Evolutionary conservation across 1,140 invertebrate genomes (phyloP).

Genomic region (Saccostrea echinata): DNA sequence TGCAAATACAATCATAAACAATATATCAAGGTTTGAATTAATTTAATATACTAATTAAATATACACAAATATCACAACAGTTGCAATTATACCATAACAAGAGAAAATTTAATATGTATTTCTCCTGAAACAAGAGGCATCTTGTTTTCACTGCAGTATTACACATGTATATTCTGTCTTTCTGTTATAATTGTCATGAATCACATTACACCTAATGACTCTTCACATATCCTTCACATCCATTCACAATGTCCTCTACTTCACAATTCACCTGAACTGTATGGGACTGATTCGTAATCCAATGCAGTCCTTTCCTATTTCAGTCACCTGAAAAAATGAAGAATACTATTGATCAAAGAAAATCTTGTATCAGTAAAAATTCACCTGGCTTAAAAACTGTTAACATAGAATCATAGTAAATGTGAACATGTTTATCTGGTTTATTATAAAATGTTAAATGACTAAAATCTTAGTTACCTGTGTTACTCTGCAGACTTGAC

Average conservation of each 20-base stretch:
- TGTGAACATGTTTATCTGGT: background rate
- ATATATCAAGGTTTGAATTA: background rate
- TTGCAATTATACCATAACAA: background rate
- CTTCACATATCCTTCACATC: background rate
- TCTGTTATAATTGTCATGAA: no score
- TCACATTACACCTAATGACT: background rate
- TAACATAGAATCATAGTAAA: no score
- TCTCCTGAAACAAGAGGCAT: background rate
- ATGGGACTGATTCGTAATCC: slow-evolving; percentile 90
- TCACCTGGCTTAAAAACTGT: background rate
- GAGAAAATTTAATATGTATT: background rate
- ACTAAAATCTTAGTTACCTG: slow-evolving; percentile 65
- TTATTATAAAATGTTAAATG: background rate
- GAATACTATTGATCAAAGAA: background rate
- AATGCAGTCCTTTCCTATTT: slow-evolving; percentile 93
- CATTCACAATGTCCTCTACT: background rate
- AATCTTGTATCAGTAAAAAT: background rate
- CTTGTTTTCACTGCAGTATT: background rate
- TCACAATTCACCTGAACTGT: slow-evolving; percentile 78
- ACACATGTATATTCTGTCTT: no score
- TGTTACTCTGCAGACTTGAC: slow-evolving; percentile 88
- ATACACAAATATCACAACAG: slow-evolving; percentile 5
- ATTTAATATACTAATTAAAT: background rate
- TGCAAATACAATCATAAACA: no score
- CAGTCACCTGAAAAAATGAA: slow-evolving; percentile 88